Percentiles rank a stretch among this genome's conserved stretches.
Conservation (phyloP, 2,797 vertebrate species). For the Galago senegalensis region DNA sequence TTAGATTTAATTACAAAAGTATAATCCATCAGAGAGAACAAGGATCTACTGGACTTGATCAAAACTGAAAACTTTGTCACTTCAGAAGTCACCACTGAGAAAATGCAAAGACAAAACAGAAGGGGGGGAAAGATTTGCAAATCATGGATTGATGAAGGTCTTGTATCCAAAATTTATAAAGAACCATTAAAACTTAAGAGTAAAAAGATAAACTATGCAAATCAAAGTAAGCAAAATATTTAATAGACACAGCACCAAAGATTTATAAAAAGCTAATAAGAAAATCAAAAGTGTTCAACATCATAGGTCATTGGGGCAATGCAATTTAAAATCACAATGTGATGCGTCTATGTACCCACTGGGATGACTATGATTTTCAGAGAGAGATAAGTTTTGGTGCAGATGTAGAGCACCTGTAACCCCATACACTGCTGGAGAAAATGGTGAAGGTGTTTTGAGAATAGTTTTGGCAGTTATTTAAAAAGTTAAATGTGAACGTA, state of each 20-base stretch:
- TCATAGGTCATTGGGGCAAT: not conserved
- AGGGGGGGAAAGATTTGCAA: not conserved
- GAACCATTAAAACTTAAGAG: not conserved
- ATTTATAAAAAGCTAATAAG: not conserved
- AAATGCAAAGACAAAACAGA: not conserved
- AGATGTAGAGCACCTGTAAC: not conserved
- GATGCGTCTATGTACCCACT: not conserved
- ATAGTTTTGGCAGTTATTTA: not conserved
- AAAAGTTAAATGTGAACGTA: slow-evolving; percentile 14
- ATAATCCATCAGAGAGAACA: not conserved
- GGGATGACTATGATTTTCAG: not conserved
- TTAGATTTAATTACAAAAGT: not conserved
- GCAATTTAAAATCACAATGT: not conserved
- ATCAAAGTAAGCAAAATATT: not conserved
- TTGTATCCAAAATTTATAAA: not conserved
- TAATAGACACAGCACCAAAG: not conserved
- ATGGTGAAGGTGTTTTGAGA: not conserved
- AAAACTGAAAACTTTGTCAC: not conserved
- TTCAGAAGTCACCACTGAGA: not conserved
- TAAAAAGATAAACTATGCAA: not conserved
- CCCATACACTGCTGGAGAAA: not conserved
- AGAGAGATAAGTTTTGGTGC: not conserved
- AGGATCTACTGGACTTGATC: not conserved
- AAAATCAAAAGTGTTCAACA: not conserved
- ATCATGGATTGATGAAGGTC: not conserved